Evolutionary conservation across 2,113 vertebrate genomes (phyloP), one percentile per base, ranked within the genome.

Genomic region (Setophaga kirtlandii): DNA sequence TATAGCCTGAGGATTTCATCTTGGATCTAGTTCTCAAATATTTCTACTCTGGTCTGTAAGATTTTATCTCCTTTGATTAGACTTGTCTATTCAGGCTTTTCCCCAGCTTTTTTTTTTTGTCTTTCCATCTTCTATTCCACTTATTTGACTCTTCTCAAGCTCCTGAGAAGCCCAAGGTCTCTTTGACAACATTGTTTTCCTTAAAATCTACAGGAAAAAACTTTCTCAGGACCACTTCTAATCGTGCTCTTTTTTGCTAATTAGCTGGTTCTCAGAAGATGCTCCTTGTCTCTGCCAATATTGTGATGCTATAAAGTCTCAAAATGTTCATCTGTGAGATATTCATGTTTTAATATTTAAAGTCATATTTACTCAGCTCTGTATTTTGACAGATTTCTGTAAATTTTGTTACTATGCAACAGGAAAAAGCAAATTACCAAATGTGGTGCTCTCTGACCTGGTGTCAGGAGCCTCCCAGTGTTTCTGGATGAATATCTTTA

Each of bases 1-100:
- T 37, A 79, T 96, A 96, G 93, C 96, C 94, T 75, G 85, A 93
- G 94, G 85, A 88, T 93, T 96, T 95, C 25, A 93, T 90, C 88
- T 90, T 83, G 83, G 79, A 92, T 95, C 90, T 86, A 60, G 68
- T 86, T 90, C 76, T 92, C 76, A 90, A 93, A 75, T 74, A 68
- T 67, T 87, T 55, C 83, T 75, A 33, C 37, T 25, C 47, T 81
- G 79, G 77, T 84, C 79, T 94, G 33, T 75, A 83, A 81, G 83
- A 90, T 95, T 94, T 91, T 92, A 88, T 93, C 92, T 91, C 60
- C 56, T 90, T 83, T 93, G 56, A 83, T 88, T 91, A 94, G 50
- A 41, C 24, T 93, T 69, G 15, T 69, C 31, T 76, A 63, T 42
- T 89, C 55, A 86, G 83, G 62, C 46, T 93, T 95, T 83, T 74